Conservation (phyloP, 2,113 vertebrate species). For the Enhydra lutris region DNA sequence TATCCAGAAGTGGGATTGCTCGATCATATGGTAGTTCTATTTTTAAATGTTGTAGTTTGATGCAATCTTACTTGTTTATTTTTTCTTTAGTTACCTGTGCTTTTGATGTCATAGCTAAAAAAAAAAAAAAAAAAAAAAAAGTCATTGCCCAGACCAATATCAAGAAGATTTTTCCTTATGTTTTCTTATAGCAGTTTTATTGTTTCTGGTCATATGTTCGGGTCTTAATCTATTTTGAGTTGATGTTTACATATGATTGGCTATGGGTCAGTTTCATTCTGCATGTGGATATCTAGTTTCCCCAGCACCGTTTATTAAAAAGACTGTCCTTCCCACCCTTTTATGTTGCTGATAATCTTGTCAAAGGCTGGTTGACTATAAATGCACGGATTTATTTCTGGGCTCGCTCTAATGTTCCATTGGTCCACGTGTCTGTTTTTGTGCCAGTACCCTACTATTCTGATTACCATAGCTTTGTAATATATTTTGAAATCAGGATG, state of each 20-base stretch:
- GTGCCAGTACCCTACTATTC: neutral
- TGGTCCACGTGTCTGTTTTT: neutral
- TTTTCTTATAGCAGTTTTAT: neutral
- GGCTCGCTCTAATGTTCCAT: neutral
- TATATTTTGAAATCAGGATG: neutral
- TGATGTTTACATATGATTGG: neutral
- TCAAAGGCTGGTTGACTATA: neutral
- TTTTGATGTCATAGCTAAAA: neutral
- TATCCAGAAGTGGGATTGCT: neutral
- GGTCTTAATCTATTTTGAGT: neutral
- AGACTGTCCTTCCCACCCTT: neutral
- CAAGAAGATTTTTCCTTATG: neutral
- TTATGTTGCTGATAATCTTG: neutral
- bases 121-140: neutral
- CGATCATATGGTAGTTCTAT: neutral
- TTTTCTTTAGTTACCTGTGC: neutral
- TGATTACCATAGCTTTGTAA: neutral
- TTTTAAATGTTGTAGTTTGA: neutral
- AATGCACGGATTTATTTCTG: neutral
- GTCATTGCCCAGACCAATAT: neutral
- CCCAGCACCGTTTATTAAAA: neutral
- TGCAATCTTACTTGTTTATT: neutral
- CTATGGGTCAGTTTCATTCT: neutral
- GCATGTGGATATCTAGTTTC: neutral
- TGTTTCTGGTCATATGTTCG: neutral